Conservation (phyloP, 1,140 invertebrate genomes). For the Triops cancriformis region DNA sequence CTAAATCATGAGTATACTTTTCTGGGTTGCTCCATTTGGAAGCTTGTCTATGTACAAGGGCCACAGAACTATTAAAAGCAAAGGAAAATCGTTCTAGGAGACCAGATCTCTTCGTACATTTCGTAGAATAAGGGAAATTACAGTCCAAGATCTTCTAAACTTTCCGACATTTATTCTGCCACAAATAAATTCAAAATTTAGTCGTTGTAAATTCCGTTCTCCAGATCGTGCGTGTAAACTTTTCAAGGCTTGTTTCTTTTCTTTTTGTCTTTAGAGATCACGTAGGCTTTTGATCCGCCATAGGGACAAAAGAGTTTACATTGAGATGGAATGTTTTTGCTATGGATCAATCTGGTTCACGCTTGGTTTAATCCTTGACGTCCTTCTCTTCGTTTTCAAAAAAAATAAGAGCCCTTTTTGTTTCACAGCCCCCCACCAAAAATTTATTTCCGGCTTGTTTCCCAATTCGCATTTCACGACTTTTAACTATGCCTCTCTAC, state of each 20-base stretch:
- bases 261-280: too few relatives aligned
- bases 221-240: too few relatives aligned
- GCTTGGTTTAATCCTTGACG: not conserved
- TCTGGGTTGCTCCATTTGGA: not conserved
- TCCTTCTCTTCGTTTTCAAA: not conserved
- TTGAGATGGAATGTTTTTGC: not conserved
- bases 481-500: not conserved
- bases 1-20: not conserved
- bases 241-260: too few relatives aligned
- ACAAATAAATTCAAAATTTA: too few relatives aligned
- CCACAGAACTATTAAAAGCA: too few relatives aligned
- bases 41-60: not conserved
- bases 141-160: too few relatives aligned
- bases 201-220: too few relatives aligned
- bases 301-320: not conserved
- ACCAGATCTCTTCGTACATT: too few relatives aligned
- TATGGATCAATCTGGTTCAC: not conserved
- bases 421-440: not conserved
- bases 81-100: too few relatives aligned
- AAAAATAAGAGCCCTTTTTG: not conserved
- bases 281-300: too few relatives aligned
- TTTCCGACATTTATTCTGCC: too few relatives aligned
- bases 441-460: constrained; percentile 11
- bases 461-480: not conserved
- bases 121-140: too few relatives aligned